Conservation (phyloP, 2,113 vertebrate species). For the Triplophysa rosa region DNA sequence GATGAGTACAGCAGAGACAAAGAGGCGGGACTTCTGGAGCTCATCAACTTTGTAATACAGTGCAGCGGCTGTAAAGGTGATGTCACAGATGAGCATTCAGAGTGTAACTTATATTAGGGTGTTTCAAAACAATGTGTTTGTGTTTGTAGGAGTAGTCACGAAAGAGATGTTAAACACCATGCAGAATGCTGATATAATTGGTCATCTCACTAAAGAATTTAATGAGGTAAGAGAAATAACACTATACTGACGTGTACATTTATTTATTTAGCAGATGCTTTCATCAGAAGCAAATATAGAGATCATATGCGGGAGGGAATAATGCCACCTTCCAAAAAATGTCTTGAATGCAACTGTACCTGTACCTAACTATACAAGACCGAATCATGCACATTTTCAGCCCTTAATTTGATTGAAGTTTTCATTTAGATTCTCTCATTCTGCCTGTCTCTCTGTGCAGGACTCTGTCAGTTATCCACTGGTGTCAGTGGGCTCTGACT, state of each 20-base stretch:
- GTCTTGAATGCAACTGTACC: too few relatives aligned
- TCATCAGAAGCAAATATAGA: too few relatives aligned
- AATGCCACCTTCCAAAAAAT: too few relatives aligned
- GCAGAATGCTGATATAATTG: slow-evolving; percentile 86
- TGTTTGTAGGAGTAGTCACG: slow-evolving; percentile 76
- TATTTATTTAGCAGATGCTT: too few relatives aligned
- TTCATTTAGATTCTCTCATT: background rate
- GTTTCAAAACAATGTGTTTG: background rate
- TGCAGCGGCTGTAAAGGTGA: slow-evolving; percentile 85
- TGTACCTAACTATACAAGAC: too few relatives aligned
- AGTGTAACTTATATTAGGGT: background rate
- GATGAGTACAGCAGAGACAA: slow-evolving; percentile 81
- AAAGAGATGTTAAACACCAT: slow-evolving; percentile 78
- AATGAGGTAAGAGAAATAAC: slow-evolving; percentile 74
- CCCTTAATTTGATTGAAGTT: too few relatives aligned
- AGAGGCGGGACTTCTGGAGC: slow-evolving; percentile 77
- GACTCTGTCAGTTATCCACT: slow-evolving; percentile 81
- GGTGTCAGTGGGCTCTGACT: slow-evolving; percentile 65
- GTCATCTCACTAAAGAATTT: slow-evolving; percentile 81
- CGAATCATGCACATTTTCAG: too few relatives aligned
- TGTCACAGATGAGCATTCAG: background rate
- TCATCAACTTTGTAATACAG: slow-evolving; percentile 84
- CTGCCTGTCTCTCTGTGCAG: slow-evolving; percentile 57
- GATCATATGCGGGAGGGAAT: too few relatives aligned
- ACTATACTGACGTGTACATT: background rate